Conservation (phyloP, 2,797 vertebrate species). For the Spinus olivaceus region DNA sequence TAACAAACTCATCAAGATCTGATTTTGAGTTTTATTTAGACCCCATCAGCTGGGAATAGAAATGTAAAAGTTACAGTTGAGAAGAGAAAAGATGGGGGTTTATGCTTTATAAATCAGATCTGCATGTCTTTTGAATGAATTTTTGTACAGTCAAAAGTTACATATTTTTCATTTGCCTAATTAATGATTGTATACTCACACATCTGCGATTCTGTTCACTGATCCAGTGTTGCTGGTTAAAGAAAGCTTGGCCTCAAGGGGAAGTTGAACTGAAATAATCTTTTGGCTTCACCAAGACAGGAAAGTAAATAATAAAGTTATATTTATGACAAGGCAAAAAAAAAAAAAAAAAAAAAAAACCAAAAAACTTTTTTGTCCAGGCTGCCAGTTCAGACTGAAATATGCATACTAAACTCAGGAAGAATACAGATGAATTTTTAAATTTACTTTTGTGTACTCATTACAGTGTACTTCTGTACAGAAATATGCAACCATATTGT, state of each 20-base stretch:
- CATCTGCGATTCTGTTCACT: not conserved
- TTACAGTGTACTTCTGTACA: not conserved
- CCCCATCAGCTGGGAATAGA: not conserved
- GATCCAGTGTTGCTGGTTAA: not conserved
- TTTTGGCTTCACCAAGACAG: not conserved
- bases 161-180: not conserved
- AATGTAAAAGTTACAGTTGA: not conserved
- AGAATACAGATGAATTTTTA: not conserved
- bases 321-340: not conserved
- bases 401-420: not conserved
- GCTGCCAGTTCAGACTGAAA: not conserved
- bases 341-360: too few relatives aligned
- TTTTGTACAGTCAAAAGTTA: not conserved
- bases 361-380: not conserved
- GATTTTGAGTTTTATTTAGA: not conserved
- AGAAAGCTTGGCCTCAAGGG: not conserved
- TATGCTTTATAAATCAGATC: not conserved
- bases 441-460: not conserved
- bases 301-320: not conserved
- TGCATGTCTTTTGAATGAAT: not conserved
- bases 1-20: not conserved
- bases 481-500: not conserved
- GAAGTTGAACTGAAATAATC: not conserved
- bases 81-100: rapidly evolving
- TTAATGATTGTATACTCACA: not conserved